phyloP scores from a whole-genome alignment of 2,888 invertebrate species.

The Folsomia manolachei region DNA sequence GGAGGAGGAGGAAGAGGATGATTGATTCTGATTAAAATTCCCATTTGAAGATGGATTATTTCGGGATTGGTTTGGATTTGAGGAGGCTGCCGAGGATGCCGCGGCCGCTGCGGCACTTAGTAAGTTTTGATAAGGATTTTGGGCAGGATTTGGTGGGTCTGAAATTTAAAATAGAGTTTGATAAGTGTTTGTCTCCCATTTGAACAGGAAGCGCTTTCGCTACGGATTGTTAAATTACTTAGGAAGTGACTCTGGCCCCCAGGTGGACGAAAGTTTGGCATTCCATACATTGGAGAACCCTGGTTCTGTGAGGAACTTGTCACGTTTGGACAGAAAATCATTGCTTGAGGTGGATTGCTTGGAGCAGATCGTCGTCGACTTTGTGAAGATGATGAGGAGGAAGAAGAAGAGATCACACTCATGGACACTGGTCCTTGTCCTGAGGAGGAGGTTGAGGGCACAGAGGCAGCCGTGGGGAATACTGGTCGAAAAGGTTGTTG shows the following conservation, averaged over 20 bases:
- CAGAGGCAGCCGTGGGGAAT: slow-evolving; percentile 38
- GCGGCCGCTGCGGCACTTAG: slow-evolving; percentile 41
- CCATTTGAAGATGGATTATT: slow-evolving; percentile 33
- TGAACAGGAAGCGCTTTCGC: no score
- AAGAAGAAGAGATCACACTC: slow-evolving; percentile 40
- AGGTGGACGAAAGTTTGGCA: slow-evolving; percentile 39
- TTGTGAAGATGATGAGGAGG: slow-evolving; percentile 38
- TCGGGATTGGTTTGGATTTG: slow-evolving; percentile 39
- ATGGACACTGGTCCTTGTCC: slow-evolving; percentile 39
- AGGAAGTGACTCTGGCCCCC: slow-evolving; percentile 43
- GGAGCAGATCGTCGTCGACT: slow-evolving; percentile 36
- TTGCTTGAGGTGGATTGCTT: slow-evolving; percentile 38
- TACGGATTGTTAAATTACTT: no score
- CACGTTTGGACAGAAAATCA: slow-evolving; percentile 41
- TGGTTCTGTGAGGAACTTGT: slow-evolving; percentile 44
- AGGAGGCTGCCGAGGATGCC: slow-evolving; percentile 35
- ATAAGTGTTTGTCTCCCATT: no score
- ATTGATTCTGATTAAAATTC: slow-evolving; percentile 38
- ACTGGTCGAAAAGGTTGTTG: slow-evolving; percentile 47
- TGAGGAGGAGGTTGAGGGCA: slow-evolving; percentile 31
- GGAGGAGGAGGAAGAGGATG: slow-evolving; percentile 40
- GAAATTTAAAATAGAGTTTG: no score
- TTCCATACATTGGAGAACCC: slow-evolving; percentile 30
- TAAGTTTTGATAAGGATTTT: slow-evolving; percentile 44
- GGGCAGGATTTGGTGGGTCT: slow-evolving; percentile 46